These are phyloP conservation scores for Melanotus villosus DNA, from an alignment of 2,888 invertebrate species.

Conservation along the genomic window DNA sequence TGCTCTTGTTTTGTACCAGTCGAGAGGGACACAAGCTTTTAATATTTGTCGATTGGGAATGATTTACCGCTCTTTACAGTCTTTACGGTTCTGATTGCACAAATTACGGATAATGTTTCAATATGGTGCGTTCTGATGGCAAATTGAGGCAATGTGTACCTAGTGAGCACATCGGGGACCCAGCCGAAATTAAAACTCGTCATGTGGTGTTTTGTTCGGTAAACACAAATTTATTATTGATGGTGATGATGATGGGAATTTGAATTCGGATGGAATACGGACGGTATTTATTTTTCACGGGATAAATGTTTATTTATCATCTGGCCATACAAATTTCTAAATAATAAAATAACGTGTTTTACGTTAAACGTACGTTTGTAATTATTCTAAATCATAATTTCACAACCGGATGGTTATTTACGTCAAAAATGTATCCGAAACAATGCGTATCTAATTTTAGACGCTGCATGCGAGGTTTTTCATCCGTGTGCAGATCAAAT, in stretches of 20 bases:
- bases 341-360: too few species aligned
- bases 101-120: conserved; percentile 51
- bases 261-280: not conserved
- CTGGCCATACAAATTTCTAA: too few species aligned
- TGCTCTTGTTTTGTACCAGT: conserved; percentile 35
- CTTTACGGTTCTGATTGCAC: conserved; percentile 50
- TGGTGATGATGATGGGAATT: conserved; percentile 32
- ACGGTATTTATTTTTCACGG: not conserved
- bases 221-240: conserved; percentile 43
- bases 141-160: conserved; percentile 38
- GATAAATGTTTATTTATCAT: not conserved
- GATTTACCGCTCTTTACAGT: conserved; percentile 50
- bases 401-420: too few species aligned
- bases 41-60: conserved; percentile 52
- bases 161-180: conserved; percentile 1
- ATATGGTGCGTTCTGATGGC: conserved; percentile 47
- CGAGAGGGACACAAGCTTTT: conserved; percentile 42
- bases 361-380: too few species aligned
- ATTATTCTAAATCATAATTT: too few species aligned
- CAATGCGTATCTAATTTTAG: too few species aligned
- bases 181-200: conserved; percentile 42
- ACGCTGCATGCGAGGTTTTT: not conserved
- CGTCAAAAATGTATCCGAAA: too few species aligned
- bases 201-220: conserved; percentile 32
- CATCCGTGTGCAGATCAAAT: not conserved